A percentile compares a stretch with the other conserved stretches of the same genome.
phyloP scores from a whole-genome alignment of 2,888 invertebrate species.

The Adelognathus sp. region DNA sequence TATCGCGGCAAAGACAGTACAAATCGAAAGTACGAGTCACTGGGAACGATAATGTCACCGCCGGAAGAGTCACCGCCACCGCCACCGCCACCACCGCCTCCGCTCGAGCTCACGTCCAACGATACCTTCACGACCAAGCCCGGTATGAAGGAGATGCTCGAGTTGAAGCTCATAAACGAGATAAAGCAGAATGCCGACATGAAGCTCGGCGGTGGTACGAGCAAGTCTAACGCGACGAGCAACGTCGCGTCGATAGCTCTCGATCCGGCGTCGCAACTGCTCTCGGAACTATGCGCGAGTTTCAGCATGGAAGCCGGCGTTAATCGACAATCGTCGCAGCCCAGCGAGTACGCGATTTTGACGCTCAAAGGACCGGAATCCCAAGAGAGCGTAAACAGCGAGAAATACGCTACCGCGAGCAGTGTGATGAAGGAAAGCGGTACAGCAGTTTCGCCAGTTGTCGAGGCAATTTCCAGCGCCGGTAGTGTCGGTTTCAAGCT shows the following conservation, averaged over 20 bases:
- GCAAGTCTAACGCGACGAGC: slow-evolving; percentile 53
- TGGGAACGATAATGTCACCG: slow-evolving; percentile 81
- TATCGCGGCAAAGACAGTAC: slow-evolving; percentile 79
- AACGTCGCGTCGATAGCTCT: slow-evolving; percentile 79
- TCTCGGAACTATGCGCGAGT: slow-evolving; percentile 92
- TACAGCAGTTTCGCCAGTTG: slow-evolving; percentile 69
- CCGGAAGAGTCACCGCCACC: slow-evolving; percentile 78
- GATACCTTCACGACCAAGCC: slow-evolving; percentile 81
- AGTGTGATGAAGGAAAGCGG: slow-evolving; percentile 55
- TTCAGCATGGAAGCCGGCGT: slow-evolving; percentile 87
- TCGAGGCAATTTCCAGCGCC: slow-evolving; percentile 66
- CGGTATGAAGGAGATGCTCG: slow-evolving; percentile 91
- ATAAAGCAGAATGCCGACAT: slow-evolving; percentile 90
- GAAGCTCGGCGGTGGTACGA: slow-evolving; percentile 82
- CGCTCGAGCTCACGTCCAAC: slow-evolving; percentile 70
- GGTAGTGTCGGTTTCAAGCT: slow-evolving; percentile 81
- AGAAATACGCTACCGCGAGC: slow-evolving; percentile 51
- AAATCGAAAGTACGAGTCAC: slow-evolving; percentile 79
- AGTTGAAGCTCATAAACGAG: slow-evolving; percentile 90
- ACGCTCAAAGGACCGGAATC: slow-evolving; percentile 57
- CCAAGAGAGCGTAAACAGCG: slow-evolving; percentile 70
- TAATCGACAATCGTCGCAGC: slow-evolving; percentile 73
- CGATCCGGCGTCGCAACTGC: slow-evolving; percentile 91
- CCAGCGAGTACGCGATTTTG: slow-evolving; percentile 74
- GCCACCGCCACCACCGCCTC: slow-evolving; percentile 79